phyloP scores from a whole-genome alignment of 2,888 invertebrate genomes.

The Penaeus monodon region DNA sequence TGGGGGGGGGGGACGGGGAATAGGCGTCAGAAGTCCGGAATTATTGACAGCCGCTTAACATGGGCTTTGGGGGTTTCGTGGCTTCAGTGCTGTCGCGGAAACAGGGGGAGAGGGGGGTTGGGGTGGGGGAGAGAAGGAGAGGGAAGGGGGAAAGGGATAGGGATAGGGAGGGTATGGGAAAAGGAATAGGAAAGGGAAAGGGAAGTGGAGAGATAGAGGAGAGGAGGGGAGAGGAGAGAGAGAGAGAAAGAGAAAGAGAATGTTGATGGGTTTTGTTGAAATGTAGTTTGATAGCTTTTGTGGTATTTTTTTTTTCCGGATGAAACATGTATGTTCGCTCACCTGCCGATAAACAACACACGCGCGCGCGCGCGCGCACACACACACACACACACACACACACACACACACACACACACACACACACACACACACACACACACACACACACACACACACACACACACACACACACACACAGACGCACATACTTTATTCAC shows the following conservation, averaged over 20 bases:
- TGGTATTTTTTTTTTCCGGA: no score
- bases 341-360: no score
- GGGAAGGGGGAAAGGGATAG: neutral
- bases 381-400: no score
- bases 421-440: no score
- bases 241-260: neutral
- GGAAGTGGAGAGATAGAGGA: neutral
- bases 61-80: neutral
- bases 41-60: neutral
- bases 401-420: no score
- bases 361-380: no score
- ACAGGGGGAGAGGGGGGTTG: neutral
- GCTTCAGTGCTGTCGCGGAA: neutral
- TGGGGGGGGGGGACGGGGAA: neutral
- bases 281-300: neutral
- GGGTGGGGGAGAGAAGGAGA: neutral
- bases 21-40: neutral
- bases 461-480: no score
- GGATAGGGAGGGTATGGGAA: neutral
- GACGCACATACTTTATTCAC: no score
- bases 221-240: neutral
- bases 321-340: no score
- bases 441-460: no score
- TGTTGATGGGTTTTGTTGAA: neutral
- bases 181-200: neutral